phyloP scores from a whole-genome alignment of 1,140 invertebrate species.

The Bombus impatiens region DNA sequence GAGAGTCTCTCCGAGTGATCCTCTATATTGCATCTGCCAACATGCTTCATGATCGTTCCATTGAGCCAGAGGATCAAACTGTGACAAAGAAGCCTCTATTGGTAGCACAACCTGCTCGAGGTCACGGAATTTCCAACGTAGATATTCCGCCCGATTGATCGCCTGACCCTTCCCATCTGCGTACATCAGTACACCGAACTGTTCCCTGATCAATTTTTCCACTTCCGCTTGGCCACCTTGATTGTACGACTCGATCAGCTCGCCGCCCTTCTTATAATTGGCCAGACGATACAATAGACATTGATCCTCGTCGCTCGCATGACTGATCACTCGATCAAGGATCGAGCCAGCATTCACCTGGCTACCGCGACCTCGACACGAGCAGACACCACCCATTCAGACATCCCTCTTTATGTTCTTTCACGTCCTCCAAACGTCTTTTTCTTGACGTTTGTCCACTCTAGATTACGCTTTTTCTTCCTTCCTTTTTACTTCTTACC shows the following conservation, averaged over 20 bases:
- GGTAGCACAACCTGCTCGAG: constrained; percentile 90
- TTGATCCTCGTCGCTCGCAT: constrained; percentile 91
- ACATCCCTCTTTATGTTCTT: constrained; percentile 62
- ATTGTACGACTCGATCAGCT: constrained; percentile 92
- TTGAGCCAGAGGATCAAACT: constrained; percentile 91
- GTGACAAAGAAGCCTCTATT: constrained; percentile 90
- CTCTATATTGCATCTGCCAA: constrained; percentile 98
- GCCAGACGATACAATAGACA: constrained; percentile 93
- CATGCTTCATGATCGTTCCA: constrained; percentile 96
- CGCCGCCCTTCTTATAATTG: constrained; percentile 95
- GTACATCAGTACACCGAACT: constrained; percentile 95
- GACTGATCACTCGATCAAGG: constrained; percentile 93
- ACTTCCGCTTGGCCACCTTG: constrained; percentile 90
- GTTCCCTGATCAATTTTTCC: constrained; percentile 93
- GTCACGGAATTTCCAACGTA: constrained; percentile 96
- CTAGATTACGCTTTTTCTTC: neutral
- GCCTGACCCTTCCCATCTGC: constrained; percentile 92
- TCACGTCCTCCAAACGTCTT: neutral
- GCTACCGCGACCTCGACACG: constrained; percentile 77
- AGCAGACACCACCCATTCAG: constrained; percentile 81
- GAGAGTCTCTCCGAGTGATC: constrained; percentile 96
- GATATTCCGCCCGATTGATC: constrained; percentile 94
- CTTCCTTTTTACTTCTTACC: neutral
- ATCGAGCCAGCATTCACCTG: constrained; percentile 87
- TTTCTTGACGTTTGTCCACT: neutral